A percentile compares a stretch with the other conserved stretches of the same genome.
Conservation (phyloP, 2,113 vertebrate genomes). For the Heterochromis multidens region DNA sequence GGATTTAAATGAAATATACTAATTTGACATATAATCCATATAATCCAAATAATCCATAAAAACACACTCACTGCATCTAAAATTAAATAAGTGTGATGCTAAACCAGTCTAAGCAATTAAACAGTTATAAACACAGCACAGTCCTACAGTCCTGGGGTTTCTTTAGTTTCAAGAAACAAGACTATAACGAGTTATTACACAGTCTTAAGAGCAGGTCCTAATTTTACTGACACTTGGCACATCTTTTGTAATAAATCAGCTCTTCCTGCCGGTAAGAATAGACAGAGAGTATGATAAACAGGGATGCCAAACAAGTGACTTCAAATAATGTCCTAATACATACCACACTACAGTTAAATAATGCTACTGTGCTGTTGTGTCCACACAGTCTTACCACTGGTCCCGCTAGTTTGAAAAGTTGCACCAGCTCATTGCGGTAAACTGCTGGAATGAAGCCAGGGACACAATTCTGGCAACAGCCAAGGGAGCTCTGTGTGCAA, state of each 20-base stretch:
- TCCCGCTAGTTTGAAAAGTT: slow-evolving; percentile 67
- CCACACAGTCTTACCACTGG: slow-evolving; percentile 66
- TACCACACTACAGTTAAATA: neutral
- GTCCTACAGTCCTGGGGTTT: neutral
- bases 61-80: neutral
- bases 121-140: neutral
- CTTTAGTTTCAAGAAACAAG: neutral
- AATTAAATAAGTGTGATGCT: neutral
- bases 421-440: slow-evolving; percentile 54
- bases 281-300: neutral
- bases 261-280: neutral
- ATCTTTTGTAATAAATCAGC: neutral
- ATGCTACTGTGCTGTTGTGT: neutral
- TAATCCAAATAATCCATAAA: neutral
- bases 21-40: neutral
- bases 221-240: neutral
- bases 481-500: neutral
- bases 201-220: neutral
- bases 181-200: neutral
- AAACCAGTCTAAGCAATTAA: neutral
- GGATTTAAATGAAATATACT: neutral
- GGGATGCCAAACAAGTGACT: neutral
- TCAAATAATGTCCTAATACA: neutral
- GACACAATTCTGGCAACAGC: neutral
- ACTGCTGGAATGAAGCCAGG: slow-evolving; percentile 11